phyloP scores from a whole-genome alignment of 2,797 vertebrate species.

The Ataeniobius toweri region DNA sequence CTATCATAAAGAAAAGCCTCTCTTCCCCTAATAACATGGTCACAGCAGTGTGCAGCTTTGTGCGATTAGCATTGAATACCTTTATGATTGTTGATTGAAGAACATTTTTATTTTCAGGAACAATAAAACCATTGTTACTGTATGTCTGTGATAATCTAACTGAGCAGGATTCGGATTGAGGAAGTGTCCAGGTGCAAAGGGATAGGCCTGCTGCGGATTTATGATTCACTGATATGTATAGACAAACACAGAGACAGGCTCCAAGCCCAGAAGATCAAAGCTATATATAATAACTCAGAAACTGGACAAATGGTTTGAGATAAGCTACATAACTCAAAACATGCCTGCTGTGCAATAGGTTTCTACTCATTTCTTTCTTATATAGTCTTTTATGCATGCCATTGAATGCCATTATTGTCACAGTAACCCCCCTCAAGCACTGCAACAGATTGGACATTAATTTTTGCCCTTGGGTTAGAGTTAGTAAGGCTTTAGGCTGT shows the following conservation, averaged over 20 bases:
- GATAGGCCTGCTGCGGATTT: slow-evolving; percentile 24
- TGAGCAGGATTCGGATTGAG: slow-evolving; percentile 18
- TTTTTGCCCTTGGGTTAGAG: slow-evolving; percentile 32
- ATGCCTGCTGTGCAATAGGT: slow-evolving; percentile 14
- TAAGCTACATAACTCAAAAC: slow-evolving; percentile 19
- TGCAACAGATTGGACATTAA: slow-evolving; percentile 37
- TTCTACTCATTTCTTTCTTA: slow-evolving; percentile 15
- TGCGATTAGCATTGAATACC: background rate
- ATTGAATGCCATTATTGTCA: slow-evolving; percentile 11
- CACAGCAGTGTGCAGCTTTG: background rate
- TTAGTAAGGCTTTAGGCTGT: slow-evolving; percentile 19
- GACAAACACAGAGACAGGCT: slow-evolving; percentile 27
- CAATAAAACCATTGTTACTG: slow-evolving; percentile 18
- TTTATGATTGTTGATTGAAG: background rate
- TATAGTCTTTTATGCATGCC: slow-evolving; percentile 1
- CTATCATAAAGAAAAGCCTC: background rate
- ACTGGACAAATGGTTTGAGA: slow-evolving; percentile 11
- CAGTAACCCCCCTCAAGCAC: slow-evolving; percentile 15
- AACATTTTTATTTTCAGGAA: slow-evolving; percentile 7
- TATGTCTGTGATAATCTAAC: slow-evolving; percentile 3
- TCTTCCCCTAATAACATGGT: background rate
- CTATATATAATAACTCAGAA: slow-evolving; percentile 34
- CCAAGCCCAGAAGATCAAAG: slow-evolving; percentile 42
- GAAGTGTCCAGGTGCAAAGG: slow-evolving; percentile 25
- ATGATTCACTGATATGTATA: slow-evolving; percentile 36